Conservation (phyloP, 2,888 invertebrate genomes). For the Cephus pygmeus region DNA sequence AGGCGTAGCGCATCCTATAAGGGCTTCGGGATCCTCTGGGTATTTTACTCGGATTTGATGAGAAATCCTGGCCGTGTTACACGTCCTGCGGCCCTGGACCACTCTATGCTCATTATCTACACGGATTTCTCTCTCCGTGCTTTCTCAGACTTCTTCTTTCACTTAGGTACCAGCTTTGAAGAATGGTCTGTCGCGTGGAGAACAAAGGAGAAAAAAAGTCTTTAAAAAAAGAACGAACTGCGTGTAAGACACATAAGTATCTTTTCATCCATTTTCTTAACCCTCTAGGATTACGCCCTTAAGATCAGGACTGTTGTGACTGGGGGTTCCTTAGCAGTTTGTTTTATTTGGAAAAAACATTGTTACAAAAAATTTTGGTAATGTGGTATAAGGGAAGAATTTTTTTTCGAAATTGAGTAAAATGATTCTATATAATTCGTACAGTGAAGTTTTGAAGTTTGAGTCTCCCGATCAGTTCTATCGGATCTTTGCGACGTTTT, state of each 20-base stretch:
- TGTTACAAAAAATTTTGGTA: background rate
- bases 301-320: background rate
- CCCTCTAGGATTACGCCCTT: background rate
- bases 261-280: background rate
- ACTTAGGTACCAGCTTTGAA: slow-evolving; percentile 32
- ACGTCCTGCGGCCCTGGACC: background rate
- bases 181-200: slow-evolving; percentile 23
- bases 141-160: slow-evolving; percentile 33
- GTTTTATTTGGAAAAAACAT: background rate
- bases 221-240: slow-evolving; percentile 17
- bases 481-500: background rate
- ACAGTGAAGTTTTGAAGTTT: too few relatives aligned
- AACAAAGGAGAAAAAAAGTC: slow-evolving; percentile 27
- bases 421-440: background rate
- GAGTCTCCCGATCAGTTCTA: background rate
- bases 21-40: slow-evolving; percentile 16
- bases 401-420: background rate
- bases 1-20: slow-evolving; percentile 16
- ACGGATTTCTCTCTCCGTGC: slow-evolving; percentile 31
- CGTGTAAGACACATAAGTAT: slow-evolving; percentile 4
- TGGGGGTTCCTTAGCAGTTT: background rate
- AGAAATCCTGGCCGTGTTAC: background rate
- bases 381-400: background rate
- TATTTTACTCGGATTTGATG: background rate
- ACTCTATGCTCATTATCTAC: slow-evolving; percentile 40